phyloP scores from a whole-genome alignment of 2,797 vertebrate genomes.

The Eospalax fontanierii region DNA sequence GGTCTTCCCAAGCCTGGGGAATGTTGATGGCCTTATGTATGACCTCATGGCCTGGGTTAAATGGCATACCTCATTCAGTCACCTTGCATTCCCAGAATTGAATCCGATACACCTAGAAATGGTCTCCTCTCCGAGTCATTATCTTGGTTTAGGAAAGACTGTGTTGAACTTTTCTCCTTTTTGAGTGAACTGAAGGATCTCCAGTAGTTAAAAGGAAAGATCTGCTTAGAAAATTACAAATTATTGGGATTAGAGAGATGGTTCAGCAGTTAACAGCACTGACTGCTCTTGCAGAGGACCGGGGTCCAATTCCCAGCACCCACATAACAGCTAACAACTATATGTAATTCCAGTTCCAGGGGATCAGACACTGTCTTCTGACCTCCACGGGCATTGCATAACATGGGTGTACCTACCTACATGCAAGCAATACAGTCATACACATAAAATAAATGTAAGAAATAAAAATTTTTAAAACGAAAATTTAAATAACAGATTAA shows the following conservation, averaged over 20 bases:
- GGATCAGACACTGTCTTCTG: too few species aligned
- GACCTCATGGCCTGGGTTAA: conserved; percentile 76
- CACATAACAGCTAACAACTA: too few species aligned
- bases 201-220: conserved; percentile 49
- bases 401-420: too few species aligned
- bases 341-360: too few species aligned
- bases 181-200: conserved; percentile 7
- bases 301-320: too few species aligned
- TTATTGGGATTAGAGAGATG: too few species aligned
- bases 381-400: too few species aligned
- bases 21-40: conserved; percentile 79
- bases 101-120: conserved; percentile 69
- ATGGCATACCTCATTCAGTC: conserved; percentile 77
- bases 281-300: too few species aligned
- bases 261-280: too few species aligned
- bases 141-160: conserved; percentile 72
- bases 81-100: conserved; percentile 68
- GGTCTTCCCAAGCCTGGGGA: conserved; percentile 80
- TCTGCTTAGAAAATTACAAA: not conserved
- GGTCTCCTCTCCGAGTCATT: not conserved
- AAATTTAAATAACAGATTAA: not conserved
- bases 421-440: too few species aligned
- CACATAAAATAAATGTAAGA: too few species aligned
- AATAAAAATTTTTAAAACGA: too few species aligned
- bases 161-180: not conserved